Evolutionary conservation across 2,888 invertebrate genomes (phyloP).

Genomic region (Amiota mariae): DNA sequence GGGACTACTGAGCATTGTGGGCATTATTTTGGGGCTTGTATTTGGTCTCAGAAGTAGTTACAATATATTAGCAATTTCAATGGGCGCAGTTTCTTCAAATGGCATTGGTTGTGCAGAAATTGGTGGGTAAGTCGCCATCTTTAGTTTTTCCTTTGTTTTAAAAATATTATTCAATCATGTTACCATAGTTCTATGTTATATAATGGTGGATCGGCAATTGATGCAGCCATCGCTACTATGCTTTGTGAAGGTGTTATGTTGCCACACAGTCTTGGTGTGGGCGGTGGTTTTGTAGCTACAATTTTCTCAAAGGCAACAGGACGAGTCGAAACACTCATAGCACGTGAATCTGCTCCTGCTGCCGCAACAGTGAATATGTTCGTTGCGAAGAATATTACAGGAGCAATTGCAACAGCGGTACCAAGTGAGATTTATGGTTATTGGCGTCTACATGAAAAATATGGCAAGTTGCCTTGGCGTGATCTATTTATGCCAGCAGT

Average conservation of each 20-base stretch:
- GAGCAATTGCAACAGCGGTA: constrained; percentile 81
- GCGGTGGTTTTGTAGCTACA: constrained; percentile 91
- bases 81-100: constrained; percentile 81
- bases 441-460: constrained; percentile 82
- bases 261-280: constrained; percentile 89
- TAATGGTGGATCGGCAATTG: constrained; percentile 84
- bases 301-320: constrained; percentile 81
- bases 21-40: constrained; percentile 58
- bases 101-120: constrained; percentile 83
- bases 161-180: too few species aligned
- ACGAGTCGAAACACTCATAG: constrained; percentile 79
- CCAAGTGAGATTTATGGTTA: constrained; percentile 92
- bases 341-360: constrained; percentile 85
- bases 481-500: constrained; percentile 86
- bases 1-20: constrained; percentile 49
- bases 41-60: constrained; percentile 50
- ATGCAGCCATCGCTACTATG: constrained; percentile 88
- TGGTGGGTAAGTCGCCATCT: constrained; percentile 75
- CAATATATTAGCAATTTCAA: constrained; percentile 18
- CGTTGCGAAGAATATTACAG: constrained; percentile 69
- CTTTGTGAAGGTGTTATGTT: constrained; percentile 90
- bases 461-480: constrained; percentile 85
- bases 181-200: constrained; percentile 78
- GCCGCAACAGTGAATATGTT: constrained; percentile 82
- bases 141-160: neutral